Evolutionary conservation across 2,797 vertebrate species (phyloP).

Genomic region (Pipistrellus pipistrellus): DNA sequence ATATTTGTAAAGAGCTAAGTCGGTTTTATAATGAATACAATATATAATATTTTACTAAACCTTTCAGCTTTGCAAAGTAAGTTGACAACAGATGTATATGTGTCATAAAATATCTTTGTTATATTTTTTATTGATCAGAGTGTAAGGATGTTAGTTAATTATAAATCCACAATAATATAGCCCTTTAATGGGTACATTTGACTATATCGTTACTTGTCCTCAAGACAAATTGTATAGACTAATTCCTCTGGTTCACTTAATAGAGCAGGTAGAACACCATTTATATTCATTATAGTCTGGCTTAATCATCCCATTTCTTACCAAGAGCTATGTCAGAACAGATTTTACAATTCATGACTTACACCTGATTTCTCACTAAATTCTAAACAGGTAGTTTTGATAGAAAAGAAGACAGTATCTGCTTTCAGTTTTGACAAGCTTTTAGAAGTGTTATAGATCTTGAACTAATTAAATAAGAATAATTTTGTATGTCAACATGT

Average conservation of each 20-base stretch:
- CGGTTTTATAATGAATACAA: background rate
- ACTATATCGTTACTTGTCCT: constrained; percentile 65
- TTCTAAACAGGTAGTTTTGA: background rate
- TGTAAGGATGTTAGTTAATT: constrained; percentile 4
- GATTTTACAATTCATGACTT: constrained; percentile 72
- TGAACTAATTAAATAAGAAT: constrained; percentile 40
- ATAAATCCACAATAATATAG: constrained; percentile 56
- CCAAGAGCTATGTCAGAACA: constrained; percentile 53
- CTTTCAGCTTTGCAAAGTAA: background rate
- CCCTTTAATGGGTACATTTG: constrained; percentile 23
- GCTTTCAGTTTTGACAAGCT: background rate
- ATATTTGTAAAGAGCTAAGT: background rate
- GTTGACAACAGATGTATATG: background rate
- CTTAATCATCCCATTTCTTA: constrained; percentile 71
- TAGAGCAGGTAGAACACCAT: constrained; percentile 71
- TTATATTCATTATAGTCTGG: constrained; percentile 75
- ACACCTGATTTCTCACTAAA: constrained; percentile 40
- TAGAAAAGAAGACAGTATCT: constrained; percentile 36
- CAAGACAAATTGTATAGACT: constrained; percentile 77
- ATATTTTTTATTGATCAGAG: background rate
- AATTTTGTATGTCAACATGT: background rate
- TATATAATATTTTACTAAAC: background rate
- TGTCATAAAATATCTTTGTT: background rate
- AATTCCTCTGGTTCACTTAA: constrained; percentile 67
- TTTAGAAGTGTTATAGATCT: background rate